Base-by-base conservation (phyloP, 2,797 vertebrate species). In the Lutjanus campechanus region DNA sequence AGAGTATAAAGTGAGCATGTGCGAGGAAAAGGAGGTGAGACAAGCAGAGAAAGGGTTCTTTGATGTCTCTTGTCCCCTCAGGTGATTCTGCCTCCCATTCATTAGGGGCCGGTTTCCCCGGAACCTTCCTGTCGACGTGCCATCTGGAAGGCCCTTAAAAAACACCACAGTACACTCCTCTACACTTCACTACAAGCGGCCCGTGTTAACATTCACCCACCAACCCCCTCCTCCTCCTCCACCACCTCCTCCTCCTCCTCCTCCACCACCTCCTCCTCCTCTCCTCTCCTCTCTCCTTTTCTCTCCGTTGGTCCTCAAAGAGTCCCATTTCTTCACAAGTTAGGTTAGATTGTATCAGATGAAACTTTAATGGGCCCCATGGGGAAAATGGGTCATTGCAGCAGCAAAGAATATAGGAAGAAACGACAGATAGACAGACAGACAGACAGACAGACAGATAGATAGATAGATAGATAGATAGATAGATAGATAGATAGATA, bases 41-140 rank as follows among this genome's bases (percentile, higher is more conserved):
- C 77, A 79, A 71, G 75, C 51, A 17, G 85, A 72, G 88, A 89
- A 85, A 88, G 86, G 78, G n/a, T 79, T 77, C 93, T 95, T 95
- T 95, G 93, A 95, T 92, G 93, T 93, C 73, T 85, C 83, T 61
- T 62, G 86, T 88, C 84, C 90, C 94, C 94, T 93, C 92, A 94
- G 95, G 95, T 96, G 91, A 93, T 94, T 91, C 88, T 89, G 76
- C 82, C 77, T 92, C 91, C 93, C 90, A 88, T 91, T 95, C 90
- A 95, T 95, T 96, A 96, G 89, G 79, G 90, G 86, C 87, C 69
- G 25, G 75, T 90, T 94, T 89, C 84, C 83, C 88, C 63, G 67
- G 85, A 95, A 89, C 89, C 83, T 90, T 91, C 88, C 82, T 87
- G 86, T 90, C 73, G 73, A 86, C 51, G 49, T 63, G 84, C 91